These are phyloP conservation scores for Odobenus rosmarus DNA, from an alignment of 2,113 vertebrate genomes.

Conservation along the genomic window DNA sequence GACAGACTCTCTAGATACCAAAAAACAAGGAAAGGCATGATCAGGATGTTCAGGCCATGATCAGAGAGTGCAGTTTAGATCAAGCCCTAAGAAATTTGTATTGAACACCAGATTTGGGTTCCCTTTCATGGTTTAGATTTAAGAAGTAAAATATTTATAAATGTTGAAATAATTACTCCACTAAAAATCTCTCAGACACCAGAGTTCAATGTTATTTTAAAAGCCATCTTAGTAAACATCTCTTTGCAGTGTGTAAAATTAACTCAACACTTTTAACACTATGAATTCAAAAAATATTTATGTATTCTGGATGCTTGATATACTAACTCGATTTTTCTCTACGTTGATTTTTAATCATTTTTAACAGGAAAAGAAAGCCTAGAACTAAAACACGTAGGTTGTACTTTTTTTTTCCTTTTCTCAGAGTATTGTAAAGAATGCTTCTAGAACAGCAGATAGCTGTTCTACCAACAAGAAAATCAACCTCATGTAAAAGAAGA, in stretches of 20 bases:
- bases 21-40: background rate
- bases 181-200: background rate
- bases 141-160: conserved; percentile 34
- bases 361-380: conserved; percentile 30
- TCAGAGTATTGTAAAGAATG: background rate
- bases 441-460: conserved; percentile 4
- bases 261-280: background rate
- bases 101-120: background rate
- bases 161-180: background rate
- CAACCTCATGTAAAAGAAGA: conserved; percentile 28
- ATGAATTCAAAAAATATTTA: background rate
- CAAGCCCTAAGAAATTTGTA: background rate
- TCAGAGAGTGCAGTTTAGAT: background rate
- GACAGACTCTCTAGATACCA: background rate
- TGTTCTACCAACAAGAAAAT: background rate
- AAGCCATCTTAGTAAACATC: conserved; percentile 3
- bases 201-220: conserved; percentile 25
- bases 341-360: conserved; percentile 27
- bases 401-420: background rate
- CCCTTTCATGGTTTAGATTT: background rate
- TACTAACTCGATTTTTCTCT: background rate
- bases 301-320: background rate
- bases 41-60: background rate
- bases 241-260: conserved; percentile 30
- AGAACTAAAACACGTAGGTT: background rate